Conservation (phyloP, 2,888 invertebrate genomes). For the Melanophora roralis region DNA sequence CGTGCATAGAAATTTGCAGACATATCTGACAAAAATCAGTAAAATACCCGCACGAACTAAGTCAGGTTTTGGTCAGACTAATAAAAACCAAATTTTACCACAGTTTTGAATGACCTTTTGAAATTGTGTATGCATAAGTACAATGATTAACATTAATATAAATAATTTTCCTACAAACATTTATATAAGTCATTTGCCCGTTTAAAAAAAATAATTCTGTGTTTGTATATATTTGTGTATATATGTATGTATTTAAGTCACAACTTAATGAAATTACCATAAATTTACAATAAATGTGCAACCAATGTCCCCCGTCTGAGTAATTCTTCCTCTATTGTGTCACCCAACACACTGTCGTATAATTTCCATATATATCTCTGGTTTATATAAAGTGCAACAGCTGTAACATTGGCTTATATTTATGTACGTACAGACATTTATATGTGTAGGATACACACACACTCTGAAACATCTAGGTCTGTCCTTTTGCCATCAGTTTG, state of each 20-base stretch:
- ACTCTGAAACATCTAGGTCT: conserved; percentile 17
- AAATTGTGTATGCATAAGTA: too few relatives aligned
- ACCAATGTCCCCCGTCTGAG: conserved; percentile 28
- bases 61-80: too few relatives aligned
- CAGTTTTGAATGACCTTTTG: too few relatives aligned
- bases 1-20: too few relatives aligned
- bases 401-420: conserved; percentile 38
- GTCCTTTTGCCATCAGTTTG: conserved; percentile 14
- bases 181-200: neutral
- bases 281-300: conserved; percentile 58
- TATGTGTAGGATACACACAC: too few relatives aligned
- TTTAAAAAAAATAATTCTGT: neutral
- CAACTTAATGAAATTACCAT: conserved; percentile 64
- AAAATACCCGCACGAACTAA: too few relatives aligned
- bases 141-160: too few relatives aligned
- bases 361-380: conserved; percentile 30
- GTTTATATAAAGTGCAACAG: conserved; percentile 25
- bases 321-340: neutral
- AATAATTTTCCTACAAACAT: too few relatives aligned
- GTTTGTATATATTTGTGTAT: neutral
- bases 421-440: too few relatives aligned
- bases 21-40: too few relatives aligned
- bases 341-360: neutral
- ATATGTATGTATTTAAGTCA: conserved; percentile 14
- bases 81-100: too few relatives aligned